Evolutionary conservation across 1,140 invertebrate genomes (phyloP), one percentile per base, ranked within the genome.

Genomic region (Lordiphosa collinella): DNA sequence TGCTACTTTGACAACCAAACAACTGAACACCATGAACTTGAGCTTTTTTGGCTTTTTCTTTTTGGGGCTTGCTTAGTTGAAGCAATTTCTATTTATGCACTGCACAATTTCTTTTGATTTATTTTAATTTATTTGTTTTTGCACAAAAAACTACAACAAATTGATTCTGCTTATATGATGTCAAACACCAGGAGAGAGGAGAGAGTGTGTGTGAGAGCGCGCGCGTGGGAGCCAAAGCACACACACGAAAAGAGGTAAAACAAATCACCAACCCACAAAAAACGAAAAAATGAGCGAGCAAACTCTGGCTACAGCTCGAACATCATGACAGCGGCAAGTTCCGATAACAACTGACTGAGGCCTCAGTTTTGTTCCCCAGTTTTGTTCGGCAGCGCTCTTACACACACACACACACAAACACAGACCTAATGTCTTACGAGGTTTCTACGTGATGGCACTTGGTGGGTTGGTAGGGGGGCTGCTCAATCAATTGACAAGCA

Each of bases 401-500:
- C 32, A 36, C 31, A 35, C 44, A 32, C 32, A 48, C 29, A 48
- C 22, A 48, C 43, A 31, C 43, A 46, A 6, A 25, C 4, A 44
- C 9, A 46, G 1, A 46, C 3, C 22, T 31, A 12, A 4, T 11
- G 47, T 44, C 18, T 22, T 22, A 22, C 18, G 14, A 29, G 29
- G 37, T 35, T 55, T 44, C 50, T 50, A 40, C 35, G 48, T 51
- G 48, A 37, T 31, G 16, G 9, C 14, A 29, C 31, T 43, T 40
- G 47, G 14, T 49, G 11, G 48, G 58, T 48, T 73, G 63, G 35
- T 47, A 49, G 36, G 36, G 49, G 11, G 18, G 25, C 25, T 48
- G 52, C 58, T 76, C 76, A 80, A 82, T 82, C 75, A 80, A 82
- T 80, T 82, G 76, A 76, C 76, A 75, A 53, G 41, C 62, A 41